phyloP scores from a whole-genome alignment of 2,888 invertebrate species.

The Ypsolopha sequella region DNA sequence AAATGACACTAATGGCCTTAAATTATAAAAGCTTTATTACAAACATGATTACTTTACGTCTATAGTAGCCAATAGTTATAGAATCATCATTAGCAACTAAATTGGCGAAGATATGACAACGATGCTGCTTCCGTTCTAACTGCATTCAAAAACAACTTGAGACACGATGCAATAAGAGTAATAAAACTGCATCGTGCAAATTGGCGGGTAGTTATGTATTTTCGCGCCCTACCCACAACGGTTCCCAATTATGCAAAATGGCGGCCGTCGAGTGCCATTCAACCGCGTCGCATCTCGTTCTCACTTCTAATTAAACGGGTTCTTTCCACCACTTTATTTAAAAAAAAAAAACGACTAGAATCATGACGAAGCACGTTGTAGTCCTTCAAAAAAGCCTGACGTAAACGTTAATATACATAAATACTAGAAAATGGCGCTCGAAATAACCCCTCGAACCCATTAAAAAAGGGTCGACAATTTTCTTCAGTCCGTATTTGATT shows the following conservation, averaged over 20 bases:
- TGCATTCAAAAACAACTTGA: neutral
- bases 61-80: conserved; percentile 20
- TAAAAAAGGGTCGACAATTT: conserved; percentile 50
- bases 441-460: conserved; percentile 25
- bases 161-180: neutral
- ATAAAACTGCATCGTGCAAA: neutral
- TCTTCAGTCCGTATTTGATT: conserved; percentile 47
- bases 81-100: conserved; percentile 69
- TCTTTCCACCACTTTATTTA: conserved; percentile 66
- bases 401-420: no score
- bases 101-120: conserved; percentile 41
- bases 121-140: no score
- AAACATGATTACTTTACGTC: no score
- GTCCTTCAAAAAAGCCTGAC: conserved; percentile 11
- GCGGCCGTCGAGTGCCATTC: conserved; percentile 59
- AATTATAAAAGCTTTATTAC: no score
- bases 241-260: conserved; percentile 67
- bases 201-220: neutral
- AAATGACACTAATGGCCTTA: no score
- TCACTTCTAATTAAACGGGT: conserved; percentile 68
- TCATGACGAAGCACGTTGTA: conserved; percentile 23
- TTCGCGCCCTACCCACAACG: neutral
- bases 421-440: no score
- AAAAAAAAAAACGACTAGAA: conserved; percentile 54
- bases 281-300: conserved; percentile 39